A percentile compares a stretch with the other conserved stretches of the same genome.
phyloP scores from a whole-genome alignment of 1,140 invertebrate species.

The Heterodera schachtii region DNA sequence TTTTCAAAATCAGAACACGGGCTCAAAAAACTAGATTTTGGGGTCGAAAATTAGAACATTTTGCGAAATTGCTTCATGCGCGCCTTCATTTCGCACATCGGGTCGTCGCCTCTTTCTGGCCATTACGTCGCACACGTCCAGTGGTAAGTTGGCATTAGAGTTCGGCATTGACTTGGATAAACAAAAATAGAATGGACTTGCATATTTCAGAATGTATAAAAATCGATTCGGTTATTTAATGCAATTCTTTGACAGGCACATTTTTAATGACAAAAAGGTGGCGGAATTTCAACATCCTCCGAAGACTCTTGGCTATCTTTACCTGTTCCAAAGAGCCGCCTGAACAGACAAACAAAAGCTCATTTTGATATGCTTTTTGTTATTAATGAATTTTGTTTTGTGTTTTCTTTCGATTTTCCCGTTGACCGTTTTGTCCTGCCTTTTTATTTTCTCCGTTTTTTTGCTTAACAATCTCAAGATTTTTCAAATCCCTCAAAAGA shows the following conservation, averaged over 20 bases:
- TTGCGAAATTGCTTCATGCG: too few species aligned
- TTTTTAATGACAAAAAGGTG: slow-evolving; percentile 98
- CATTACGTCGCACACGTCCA: slow-evolving; percentile 89
- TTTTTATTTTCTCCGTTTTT: not conserved
- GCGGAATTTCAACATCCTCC: slow-evolving; percentile 92
- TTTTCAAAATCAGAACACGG: too few species aligned
- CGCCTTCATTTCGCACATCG: slow-evolving; percentile 97
- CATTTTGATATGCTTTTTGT: not conserved
- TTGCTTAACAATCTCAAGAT: too few species aligned
- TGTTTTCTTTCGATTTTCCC: not conserved
- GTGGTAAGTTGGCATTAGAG: slow-evolving; percentile 10
- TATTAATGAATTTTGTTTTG: too few species aligned
- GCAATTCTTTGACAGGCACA: slow-evolving; percentile 70
- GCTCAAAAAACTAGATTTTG: too few species aligned
- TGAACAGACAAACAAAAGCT: not conserved
- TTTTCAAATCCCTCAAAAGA: too few species aligned
- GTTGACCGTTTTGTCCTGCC: not conserved
- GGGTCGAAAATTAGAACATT: too few species aligned
- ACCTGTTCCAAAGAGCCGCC: slow-evolving; percentile 72
- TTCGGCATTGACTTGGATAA: too few species aligned
- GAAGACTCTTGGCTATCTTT: slow-evolving; percentile 91
- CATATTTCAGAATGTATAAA: too few species aligned
- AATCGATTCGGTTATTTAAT: too few species aligned
- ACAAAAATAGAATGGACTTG: too few species aligned
- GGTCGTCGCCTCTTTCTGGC: slow-evolving; percentile 88